These are phyloP conservation scores for Microctonus hyperodae DNA, from an alignment of 2,888 invertebrate species.

Conservation along the genomic window DNA sequence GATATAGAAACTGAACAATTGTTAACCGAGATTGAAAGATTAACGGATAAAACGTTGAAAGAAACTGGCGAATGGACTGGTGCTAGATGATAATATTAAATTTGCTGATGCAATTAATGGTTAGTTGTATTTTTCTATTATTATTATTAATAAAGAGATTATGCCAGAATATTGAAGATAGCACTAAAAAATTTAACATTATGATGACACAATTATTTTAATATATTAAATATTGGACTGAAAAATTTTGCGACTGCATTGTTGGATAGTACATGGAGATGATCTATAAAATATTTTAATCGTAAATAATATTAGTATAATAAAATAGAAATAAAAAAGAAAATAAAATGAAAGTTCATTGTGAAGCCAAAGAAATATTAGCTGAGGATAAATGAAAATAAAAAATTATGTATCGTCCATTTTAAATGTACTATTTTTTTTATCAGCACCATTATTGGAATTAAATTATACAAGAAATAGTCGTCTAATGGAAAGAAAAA, in stretches of 20 bases:
- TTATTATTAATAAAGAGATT: constrained; percentile 14
- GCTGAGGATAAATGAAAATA: background rate
- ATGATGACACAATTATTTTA: constrained; percentile 20
- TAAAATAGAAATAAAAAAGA: background rate
- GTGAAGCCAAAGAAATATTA: constrained; percentile 3
- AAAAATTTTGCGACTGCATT: constrained; percentile 4
- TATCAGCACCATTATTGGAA: constrained; percentile 5
- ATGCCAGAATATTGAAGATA: background rate
- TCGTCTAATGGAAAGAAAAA: constrained; percentile 64
- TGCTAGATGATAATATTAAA: constrained; percentile 51
- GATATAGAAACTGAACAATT: constrained; percentile 73
- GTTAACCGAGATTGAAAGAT: constrained; percentile 72
- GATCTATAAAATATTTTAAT: constrained; percentile 1
- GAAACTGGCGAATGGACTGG: constrained; percentile 69
- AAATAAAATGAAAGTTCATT: background rate
- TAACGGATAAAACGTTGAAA: constrained; percentile 71
- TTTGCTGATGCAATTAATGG: constrained; percentile 27
- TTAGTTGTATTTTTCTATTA: constrained; percentile 58
- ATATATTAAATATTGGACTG: constrained; percentile 11
- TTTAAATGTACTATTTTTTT: background rate
- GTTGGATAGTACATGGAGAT: background rate
- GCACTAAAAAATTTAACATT: constrained; percentile 11
- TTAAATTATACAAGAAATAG: constrained; percentile 62
- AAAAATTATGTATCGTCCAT: background rate
- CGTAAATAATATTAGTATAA: background rate